phyloP scores from a whole-genome alignment of 2,113 vertebrate genomes.

The Rhabdomys dilectus region DNA sequence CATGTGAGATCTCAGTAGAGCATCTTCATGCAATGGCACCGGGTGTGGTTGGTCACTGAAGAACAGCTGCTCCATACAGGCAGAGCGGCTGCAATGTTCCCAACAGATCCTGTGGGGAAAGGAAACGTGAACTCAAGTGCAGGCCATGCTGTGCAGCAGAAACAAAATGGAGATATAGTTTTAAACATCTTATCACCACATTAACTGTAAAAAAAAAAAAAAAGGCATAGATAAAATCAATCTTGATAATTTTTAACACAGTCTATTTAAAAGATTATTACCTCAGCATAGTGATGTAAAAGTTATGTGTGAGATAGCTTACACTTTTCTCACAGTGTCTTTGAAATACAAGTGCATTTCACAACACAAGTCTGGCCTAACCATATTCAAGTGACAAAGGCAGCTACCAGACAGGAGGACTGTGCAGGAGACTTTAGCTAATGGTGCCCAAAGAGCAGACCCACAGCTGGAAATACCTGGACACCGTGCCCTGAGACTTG shows the following conservation, averaged over 20 bases:
- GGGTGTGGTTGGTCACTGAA: not conserved
- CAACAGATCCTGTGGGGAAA: not conserved
- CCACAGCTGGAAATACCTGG: not conserved
- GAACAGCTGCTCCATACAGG: not conserved
- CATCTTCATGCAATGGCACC: not conserved
- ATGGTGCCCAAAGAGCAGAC: not conserved
- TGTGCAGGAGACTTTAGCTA: not conserved
- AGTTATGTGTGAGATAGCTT: not conserved
- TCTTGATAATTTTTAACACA: not conserved
- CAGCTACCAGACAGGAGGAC: not conserved
- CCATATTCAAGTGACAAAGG: not conserved
- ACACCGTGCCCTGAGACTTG: not conserved
- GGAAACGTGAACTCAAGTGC: not conserved
- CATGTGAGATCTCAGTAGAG: not conserved
- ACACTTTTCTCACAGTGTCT: not conserved
- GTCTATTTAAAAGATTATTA: not conserved
- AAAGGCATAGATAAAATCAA: not conserved
- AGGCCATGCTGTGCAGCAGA: not conserved
- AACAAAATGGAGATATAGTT: not conserved
- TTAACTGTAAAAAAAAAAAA: conserved; percentile 17
- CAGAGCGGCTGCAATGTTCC: not conserved
- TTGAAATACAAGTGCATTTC: not conserved
- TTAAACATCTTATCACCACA: not conserved
- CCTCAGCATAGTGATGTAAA: not conserved
- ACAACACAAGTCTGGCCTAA: not conserved